Evolutionary conservation across 2,797 vertebrate species (phyloP), one percentile per base, ranked within the genome.

Genomic region (Mormyrus hasselquistii): DNA sequence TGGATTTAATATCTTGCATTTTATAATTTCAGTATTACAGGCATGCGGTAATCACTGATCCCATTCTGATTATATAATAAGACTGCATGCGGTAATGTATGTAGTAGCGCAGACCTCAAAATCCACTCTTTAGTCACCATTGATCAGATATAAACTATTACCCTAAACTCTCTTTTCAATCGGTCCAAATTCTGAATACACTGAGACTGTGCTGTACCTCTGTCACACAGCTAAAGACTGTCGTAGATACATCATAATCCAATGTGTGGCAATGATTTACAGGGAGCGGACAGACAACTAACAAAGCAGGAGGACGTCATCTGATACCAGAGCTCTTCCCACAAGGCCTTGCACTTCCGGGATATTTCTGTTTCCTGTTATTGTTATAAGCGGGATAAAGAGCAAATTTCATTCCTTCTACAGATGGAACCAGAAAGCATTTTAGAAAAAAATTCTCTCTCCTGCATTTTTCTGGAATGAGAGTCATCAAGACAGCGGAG

Each of bases 261-360:
- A 7, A 0, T 1, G 73, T 79, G 41, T 1, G n/a, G 16, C 16
- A 79, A 1, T 38, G 73, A 41, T 79, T 34, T 44, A 50, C 89
- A 84, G 87, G 53, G 49, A 88, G 62, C n/a, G 53, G 44, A 62
- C 76, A 88, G 59, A 88, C 2, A 19, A 52, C 88, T 73, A 44
- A 69, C 87, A 65, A 65, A 85, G 59, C 62, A 52, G 69, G 55
- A 22, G n/a, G 90, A 91, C 87, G 88, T 86, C 59, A 83, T 89
- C 5, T 34, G 10, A 41, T 88, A 87, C 87, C 88, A 88, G 85
- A 79, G 47, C 87, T 88, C 89, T 83, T 73, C 65, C 49, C 86
- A 87, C 16, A 89, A 52, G 86, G 88, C 62, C 79, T 87, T 73
- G 87, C 89, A 90, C 88, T 90, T 92, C 89, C 91, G 88, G 89